These are phyloP conservation scores for Leptobrachium ailaonicum DNA, from an alignment of 2,113 vertebrate species.

Conservation along the genomic window DNA sequence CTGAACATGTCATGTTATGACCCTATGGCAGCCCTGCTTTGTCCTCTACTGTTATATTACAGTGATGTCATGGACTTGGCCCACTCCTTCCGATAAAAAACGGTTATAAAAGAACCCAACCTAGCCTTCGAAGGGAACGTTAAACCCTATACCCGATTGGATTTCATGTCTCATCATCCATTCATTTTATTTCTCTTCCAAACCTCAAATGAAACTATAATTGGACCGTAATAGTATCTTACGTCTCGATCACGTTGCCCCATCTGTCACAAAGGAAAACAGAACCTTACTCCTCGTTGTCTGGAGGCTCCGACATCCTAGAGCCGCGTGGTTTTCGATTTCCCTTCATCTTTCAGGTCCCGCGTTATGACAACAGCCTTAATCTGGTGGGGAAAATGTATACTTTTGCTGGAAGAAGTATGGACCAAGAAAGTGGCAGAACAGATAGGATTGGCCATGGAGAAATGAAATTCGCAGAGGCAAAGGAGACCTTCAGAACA, in stretches of 20 bases:
- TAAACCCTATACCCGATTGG: not conserved
- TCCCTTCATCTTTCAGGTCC: slow-evolving; percentile 40
- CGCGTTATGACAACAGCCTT: slow-evolving; percentile 43
- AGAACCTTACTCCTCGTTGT: not conserved
- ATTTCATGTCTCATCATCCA: not conserved
- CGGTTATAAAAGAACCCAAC: not conserved
- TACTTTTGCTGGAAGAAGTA: slow-evolving; percentile 53
- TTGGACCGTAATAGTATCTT: not conserved
- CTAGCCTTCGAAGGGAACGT: not conserved
- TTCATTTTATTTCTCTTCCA: not conserved
- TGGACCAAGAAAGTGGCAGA: slow-evolving; percentile 44
- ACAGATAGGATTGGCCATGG: slow-evolving; percentile 51
- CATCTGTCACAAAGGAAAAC: not conserved
- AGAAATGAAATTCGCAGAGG: slow-evolving; percentile 37
- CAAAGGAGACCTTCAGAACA: slow-evolving; percentile 50
- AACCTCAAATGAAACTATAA: not conserved
- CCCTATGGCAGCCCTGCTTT: too few species aligned
- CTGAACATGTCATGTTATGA: too few species aligned
- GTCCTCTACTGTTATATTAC: too few species aligned
- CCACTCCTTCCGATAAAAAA: not conserved
- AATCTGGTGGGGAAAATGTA: slow-evolving; percentile 47
- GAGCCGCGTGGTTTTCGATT: slow-evolving; percentile 1
- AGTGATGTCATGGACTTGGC: too few species aligned
- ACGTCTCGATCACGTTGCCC: not conserved
- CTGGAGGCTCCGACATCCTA: slow-evolving; percentile 1